These are phyloP conservation scores for Hydropsyche tenuis DNA, from an alignment of 1,140 invertebrate genomes.

Conservation along the genomic window DNA sequence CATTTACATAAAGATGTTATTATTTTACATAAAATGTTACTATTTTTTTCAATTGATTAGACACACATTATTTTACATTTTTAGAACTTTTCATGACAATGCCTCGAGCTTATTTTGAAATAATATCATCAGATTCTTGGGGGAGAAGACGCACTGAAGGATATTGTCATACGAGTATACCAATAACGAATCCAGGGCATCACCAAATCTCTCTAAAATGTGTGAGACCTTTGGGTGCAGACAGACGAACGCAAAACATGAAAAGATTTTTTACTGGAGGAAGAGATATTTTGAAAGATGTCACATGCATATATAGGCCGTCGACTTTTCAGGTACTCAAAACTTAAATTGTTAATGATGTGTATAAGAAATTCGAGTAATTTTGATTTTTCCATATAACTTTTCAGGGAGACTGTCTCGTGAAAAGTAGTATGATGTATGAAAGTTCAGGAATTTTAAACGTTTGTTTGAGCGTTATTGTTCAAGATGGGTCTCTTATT, in stretches of 20 bases:
- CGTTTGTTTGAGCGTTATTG: conserved; percentile 40
- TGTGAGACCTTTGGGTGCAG: conserved; percentile 54
- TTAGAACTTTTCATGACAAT: background rate
- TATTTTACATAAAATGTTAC: background rate
- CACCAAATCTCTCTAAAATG: conserved; percentile 51
- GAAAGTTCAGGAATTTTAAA: conserved; percentile 40
- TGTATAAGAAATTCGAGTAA: conserved; percentile 2
- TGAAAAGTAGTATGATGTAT: conserved; percentile 28
- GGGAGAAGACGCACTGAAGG: conserved; percentile 58
- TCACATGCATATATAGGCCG: conserved; percentile 47
- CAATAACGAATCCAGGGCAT: conserved; percentile 51
- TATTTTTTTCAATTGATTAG: too few relatives aligned
- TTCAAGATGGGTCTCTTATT: conserved; percentile 42
- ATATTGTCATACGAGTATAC: conserved; percentile 53
- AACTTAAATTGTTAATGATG: background rate
- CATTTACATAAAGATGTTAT: background rate
- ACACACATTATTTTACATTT: conserved; percentile 6
- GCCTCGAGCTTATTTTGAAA: conserved; percentile 56
- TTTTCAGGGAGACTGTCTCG: conserved; percentile 36
- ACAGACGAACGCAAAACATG: conserved; percentile 53
- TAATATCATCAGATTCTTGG: conserved; percentile 58
- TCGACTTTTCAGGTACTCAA: background rate
- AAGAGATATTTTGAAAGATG: conserved; percentile 57
- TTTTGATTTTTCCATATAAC: conserved; percentile 14
- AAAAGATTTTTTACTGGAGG: conserved; percentile 59